Conservation (phyloP, 2,888 invertebrate genomes). For the Eupithecia subfuscata region DNA sequence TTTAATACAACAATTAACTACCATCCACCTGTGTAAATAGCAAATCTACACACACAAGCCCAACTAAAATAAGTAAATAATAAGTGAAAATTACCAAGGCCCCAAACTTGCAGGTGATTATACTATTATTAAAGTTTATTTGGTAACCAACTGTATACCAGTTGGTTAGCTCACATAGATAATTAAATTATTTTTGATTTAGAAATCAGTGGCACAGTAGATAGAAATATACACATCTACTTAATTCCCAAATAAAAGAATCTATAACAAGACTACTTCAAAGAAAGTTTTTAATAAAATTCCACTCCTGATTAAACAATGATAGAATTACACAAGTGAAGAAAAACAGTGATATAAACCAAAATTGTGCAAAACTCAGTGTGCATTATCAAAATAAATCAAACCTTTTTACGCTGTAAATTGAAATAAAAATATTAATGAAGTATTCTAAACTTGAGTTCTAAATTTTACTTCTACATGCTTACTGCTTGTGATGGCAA, state of each 20-base stretch:
- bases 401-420: conserved; percentile 81
- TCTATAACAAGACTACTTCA: neutral
- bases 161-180: neutral
- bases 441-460: neutral
- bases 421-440: conserved; percentile 51
- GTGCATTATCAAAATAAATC: conserved; percentile 47
- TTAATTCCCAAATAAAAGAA: neutral
- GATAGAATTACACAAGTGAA: neutral
- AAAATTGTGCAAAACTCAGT: conserved; percentile 39
- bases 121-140: neutral
- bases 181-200: neutral
- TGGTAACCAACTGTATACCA: neutral
- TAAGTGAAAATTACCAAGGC: neutral
- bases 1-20: neutral
- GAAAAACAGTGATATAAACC: conserved; percentile 22
- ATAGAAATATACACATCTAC: neutral
- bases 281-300: neutral
- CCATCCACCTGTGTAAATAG: neutral
- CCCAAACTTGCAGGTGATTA: neutral
- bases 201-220: neutral
- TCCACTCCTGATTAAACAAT: no score
- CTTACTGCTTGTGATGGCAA: neutral
- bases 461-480: neutral
- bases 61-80: neutral
- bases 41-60: conserved; percentile 3